phyloP scores from a whole-genome alignment of 2,113 vertebrate species.

The Salminus brasiliensis region DNA sequence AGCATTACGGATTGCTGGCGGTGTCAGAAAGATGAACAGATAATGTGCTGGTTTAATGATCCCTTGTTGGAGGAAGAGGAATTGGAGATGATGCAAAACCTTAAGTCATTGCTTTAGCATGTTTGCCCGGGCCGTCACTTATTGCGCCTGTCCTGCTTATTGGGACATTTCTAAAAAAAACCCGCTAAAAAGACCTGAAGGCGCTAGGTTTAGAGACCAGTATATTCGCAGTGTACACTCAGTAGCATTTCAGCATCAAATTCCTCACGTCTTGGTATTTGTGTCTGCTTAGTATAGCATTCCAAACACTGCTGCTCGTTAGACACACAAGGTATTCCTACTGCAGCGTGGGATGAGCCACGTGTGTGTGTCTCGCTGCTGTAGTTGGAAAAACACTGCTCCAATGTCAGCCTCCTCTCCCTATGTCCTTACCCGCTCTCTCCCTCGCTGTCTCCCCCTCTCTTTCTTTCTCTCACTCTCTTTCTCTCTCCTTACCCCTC shows the following conservation, averaged over 20 bases:
- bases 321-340: neutral
- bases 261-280: constrained; percentile 5
- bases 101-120: constrained; percentile 12
- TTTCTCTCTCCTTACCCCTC: neutral
- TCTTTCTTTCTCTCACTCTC: neutral
- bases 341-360: neutral
- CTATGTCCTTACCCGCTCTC: neutral
- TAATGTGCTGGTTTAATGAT: constrained; percentile 31
- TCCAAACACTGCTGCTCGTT: neutral
- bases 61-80: neutral
- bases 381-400: neutral
- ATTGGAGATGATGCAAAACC: constrained; percentile 19
- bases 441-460: neutral
- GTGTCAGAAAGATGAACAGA: constrained; percentile 14
- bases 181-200: neutral
- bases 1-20: neutral
- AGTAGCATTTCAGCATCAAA: neutral
- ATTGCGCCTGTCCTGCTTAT: neutral
- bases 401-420: constrained; percentile 1
- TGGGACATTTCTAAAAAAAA: constrained; percentile 1
- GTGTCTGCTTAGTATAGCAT: constrained; percentile 1
- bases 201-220: neutral
- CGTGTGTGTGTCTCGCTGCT: neutral
- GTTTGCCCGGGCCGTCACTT: neutral
- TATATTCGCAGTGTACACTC: neutral